These are phyloP conservation scores for Rhinatrema bivittatum DNA, from an alignment of 2,797 vertebrate genomes.

Conservation along the genomic window DNA sequence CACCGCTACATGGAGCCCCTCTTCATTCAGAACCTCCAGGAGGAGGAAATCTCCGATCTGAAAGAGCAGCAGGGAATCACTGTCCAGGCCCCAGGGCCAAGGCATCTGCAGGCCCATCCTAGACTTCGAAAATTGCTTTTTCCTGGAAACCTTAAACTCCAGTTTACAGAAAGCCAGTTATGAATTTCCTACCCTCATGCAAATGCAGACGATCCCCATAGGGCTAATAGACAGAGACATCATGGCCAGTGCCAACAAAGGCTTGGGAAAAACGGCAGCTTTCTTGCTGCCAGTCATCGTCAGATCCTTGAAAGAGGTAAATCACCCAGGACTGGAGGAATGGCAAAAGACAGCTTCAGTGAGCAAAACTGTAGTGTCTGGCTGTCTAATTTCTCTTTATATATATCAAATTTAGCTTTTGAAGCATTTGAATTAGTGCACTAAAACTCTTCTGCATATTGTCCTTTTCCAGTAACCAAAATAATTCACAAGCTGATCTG, in stretches of 20 bases:
- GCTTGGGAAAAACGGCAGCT: constrained; percentile 95
- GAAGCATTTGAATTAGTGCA: too few species aligned
- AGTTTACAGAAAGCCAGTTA: constrained; percentile 85
- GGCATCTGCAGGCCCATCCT: constrained; percentile 75
- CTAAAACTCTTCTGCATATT: too few species aligned
- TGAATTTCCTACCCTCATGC: constrained; percentile 82
- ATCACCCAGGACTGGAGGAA: too few species aligned
- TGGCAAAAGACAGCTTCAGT: too few species aligned
- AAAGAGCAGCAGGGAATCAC: constrained; percentile 76
- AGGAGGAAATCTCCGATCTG: constrained; percentile 78
- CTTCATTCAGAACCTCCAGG: constrained; percentile 66
- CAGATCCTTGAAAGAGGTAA: constrained; percentile 71
- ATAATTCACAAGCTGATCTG: too few species aligned
- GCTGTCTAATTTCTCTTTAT: too few species aligned
- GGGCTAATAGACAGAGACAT: constrained; percentile 80
- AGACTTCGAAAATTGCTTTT: constrained; percentile 87
- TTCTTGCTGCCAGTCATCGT: constrained; percentile 82
- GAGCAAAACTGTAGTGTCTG: too few species aligned
- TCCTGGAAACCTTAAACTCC: too few species aligned
- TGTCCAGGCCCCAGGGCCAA: constrained; percentile 66
- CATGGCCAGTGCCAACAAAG: constrained; percentile 86
- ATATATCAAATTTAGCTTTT: too few species aligned
- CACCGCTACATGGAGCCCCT: constrained; percentile 71
- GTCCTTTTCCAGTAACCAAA: too few species aligned
- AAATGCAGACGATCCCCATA: constrained; percentile 94